Percentiles rank a stretch among this genome's conserved stretches.
Evolutionary conservation across 2,797 vertebrate genomes (phyloP).

Genomic region (Limnodromus scolopaceus): DNA sequence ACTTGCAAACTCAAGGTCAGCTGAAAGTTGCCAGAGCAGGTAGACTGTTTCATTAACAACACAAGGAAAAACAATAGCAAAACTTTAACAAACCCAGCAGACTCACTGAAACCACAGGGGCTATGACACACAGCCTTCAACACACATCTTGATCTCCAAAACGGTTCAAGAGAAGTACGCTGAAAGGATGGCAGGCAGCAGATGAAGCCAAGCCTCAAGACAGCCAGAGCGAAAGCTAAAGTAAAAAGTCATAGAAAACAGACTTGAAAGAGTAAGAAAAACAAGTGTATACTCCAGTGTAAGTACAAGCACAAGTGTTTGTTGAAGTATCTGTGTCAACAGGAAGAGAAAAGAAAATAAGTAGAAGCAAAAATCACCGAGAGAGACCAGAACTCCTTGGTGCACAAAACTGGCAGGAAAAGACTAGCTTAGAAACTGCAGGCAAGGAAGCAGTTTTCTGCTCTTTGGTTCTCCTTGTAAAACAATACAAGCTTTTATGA

Average conservation of each 20-base stretch:
- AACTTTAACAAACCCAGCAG: neutral
- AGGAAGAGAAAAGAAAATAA: neutral
- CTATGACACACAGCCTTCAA: neutral
- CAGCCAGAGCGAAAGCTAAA: neutral
- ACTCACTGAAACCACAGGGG: neutral
- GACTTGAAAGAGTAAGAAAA: neutral
- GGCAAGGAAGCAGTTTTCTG: neutral
- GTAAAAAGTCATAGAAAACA: neutral
- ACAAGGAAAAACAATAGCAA: neutral
- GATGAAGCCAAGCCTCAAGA: neutral
- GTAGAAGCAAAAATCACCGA: neutral
- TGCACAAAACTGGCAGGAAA: neutral
- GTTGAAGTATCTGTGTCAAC: neutral
- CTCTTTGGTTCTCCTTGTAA: neutral
- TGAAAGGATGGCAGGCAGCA: neutral
- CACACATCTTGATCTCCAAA: neutral
- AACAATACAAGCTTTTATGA: neutral
- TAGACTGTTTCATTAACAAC: neutral
- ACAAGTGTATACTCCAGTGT: neutral
- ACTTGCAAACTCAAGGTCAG: conserved; percentile 40
- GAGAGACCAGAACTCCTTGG: neutral
- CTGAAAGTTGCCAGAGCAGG: conserved; percentile 18
- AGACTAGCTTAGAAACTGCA: neutral
- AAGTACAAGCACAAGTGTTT: neutral
- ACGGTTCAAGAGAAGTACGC: neutral